Evolutionary conservation across 2,888 invertebrate genomes (phyloP), one percentile per base, ranked within the genome.

Genomic region (Drosophila subsilvestris): DNA sequence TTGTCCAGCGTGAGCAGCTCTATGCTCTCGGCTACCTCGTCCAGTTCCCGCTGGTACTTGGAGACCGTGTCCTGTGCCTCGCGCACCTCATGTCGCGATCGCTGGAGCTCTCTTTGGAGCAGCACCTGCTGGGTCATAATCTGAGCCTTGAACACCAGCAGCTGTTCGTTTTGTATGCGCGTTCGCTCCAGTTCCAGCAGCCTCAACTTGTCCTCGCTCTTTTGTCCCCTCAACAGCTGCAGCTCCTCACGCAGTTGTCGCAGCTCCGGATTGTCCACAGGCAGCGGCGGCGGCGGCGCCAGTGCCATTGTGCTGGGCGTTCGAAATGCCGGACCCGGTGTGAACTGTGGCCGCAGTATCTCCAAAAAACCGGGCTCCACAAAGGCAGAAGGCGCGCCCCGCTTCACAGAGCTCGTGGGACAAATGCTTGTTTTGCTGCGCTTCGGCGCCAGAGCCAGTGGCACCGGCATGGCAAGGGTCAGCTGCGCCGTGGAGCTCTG

Each of bases 1-100:
- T 98, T 99, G 91, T 99, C 99, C 0, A 99, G 93, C 0, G 99
- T 98, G 0, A 98, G 97, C 95, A 99, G 96, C 93, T 99, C 99
- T 0, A 99, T 95, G 0, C 97, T 98, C 90, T 99, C 99, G 0
- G 96, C 95, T 1, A 98, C 93, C 88, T 98, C 98, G 0, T 97
- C 95, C 91, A 98, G 97, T 91, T 99, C 99, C 54, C 99, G 98
- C 58, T 96, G 96, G 91, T 97, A 98, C 2, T 93, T 93, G 69
- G 97, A 96, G 69, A 95, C 94, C 0, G 96, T 96, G 80, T 97
- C 97, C 72, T 97, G 95, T 0, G 97, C 96, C 75, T 98, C 98
- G 48, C 97, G 95, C 0, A 96, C 94, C 91, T 98, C 98, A 88
- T 96, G 96, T 76, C 96, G 96, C 0, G 97, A 96, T 50, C 95